Percentiles rank a stretch among this genome's conserved stretches.
Conservation (phyloP, 2,113 vertebrate species). For the Jaculus jaculus region DNA sequence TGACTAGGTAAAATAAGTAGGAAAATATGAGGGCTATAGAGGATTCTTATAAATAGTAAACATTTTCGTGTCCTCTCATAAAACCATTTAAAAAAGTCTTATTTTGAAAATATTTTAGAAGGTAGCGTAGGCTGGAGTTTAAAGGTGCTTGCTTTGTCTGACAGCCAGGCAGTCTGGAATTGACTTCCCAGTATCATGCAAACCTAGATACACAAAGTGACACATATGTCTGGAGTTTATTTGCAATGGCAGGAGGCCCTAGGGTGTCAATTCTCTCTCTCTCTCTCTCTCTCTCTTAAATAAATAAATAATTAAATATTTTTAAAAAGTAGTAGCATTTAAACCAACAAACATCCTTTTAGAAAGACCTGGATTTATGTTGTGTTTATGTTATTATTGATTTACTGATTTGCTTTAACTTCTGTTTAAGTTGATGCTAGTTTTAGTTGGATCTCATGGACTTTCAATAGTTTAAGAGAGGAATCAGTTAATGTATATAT, state of each 20-base stretch:
- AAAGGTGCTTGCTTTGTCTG: too few species aligned
- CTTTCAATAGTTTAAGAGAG: neutral
- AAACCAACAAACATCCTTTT: neutral
- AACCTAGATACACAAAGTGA: too few species aligned
- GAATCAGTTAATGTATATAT: neutral
- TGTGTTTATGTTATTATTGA: neutral
- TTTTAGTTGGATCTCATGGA: neutral
- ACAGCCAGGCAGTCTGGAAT: too few species aligned
- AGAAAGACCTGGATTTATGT: neutral
- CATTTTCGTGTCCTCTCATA: constrained; percentile 5
- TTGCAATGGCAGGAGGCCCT: too few species aligned
- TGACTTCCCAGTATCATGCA: too few species aligned
- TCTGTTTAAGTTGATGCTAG: neutral
- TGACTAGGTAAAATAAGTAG: neutral
- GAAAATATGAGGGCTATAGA: neutral
- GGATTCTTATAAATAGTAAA: neutral
- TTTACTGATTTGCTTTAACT: neutral
- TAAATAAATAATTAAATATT: too few species aligned
- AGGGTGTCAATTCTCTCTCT: too few species aligned
- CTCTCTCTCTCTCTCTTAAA: too few species aligned
- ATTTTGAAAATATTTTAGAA: neutral
- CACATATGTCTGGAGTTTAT: too few species aligned
- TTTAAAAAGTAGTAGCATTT: neutral
- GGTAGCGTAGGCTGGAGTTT: too few species aligned
- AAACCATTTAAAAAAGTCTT: neutral